Conservation (phyloP, 2,888 invertebrate species). For the Eulithis prunata region DNA sequence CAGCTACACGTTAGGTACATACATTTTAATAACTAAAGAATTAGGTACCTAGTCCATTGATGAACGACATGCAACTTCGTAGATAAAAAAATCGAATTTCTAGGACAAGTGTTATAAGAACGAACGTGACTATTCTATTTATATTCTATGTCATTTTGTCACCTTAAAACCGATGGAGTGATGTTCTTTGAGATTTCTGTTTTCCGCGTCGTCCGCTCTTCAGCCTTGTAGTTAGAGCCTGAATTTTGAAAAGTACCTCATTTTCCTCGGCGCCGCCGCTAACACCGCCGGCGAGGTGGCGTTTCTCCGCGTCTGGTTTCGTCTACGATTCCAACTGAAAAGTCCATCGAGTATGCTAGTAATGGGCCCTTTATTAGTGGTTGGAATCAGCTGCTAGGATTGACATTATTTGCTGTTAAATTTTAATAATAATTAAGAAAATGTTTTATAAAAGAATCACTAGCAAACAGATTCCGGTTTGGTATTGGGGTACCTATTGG, state of each 20-base stretch:
- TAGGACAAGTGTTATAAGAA: slow-evolving; percentile 50
- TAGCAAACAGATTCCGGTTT: slow-evolving; percentile 59
- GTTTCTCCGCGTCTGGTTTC: slow-evolving; percentile 49
- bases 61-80: slow-evolving; percentile 63
- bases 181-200: slow-evolving; percentile 42
- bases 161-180: slow-evolving; percentile 71
- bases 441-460: slow-evolving; percentile 42
- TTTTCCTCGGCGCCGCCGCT: slow-evolving; percentile 33
- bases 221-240: slow-evolving; percentile 49
- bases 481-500: slow-evolving; percentile 54
- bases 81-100: slow-evolving; percentile 47
- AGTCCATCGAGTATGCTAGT: slow-evolving; percentile 81
- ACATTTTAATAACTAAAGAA: slow-evolving; percentile 58
- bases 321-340: slow-evolving; percentile 76
- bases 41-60: slow-evolving; percentile 61
- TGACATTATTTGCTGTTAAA: slow-evolving; percentile 23
- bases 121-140: slow-evolving; percentile 58
- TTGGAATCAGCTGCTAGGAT: slow-evolving; percentile 51
- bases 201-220: slow-evolving; percentile 50
- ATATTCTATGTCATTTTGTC: slow-evolving; percentile 61
- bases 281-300: not conserved
- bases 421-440: not conserved
- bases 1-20: slow-evolving; percentile 65
- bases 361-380: slow-evolving; percentile 59
- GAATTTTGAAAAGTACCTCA: slow-evolving; percentile 80